A percentile compares a stretch with the other conserved stretches of the same genome.
phyloP scores from a whole-genome alignment of 2,797 vertebrate species.

The Hyperoplus lanceolatus region DNA sequence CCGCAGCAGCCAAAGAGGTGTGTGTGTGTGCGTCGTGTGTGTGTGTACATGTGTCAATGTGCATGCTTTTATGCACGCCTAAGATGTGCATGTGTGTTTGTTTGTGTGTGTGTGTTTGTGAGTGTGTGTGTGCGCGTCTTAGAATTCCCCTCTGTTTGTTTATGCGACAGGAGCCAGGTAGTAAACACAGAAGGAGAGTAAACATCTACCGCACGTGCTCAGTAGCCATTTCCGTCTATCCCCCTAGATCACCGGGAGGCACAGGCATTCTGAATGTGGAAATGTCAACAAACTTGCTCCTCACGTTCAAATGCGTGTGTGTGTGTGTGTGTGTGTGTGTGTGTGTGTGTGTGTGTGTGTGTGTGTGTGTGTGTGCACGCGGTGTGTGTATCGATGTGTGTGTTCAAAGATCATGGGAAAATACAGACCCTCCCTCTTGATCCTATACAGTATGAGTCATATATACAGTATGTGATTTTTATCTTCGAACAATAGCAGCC shows the following conservation, averaged over 20 bases:
- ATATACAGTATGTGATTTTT: slow-evolving; percentile 8
- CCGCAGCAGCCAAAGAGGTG: neutral
- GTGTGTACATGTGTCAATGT: slow-evolving; percentile 2
- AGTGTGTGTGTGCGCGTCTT: neutral
- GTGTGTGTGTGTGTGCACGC: neutral
- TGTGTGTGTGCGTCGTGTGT: too few relatives aligned
- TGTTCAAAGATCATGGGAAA: slow-evolving; percentile 47
- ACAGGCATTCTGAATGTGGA: slow-evolving; percentile 56
- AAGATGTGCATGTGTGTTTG: slow-evolving; percentile 15
- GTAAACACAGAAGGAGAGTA: slow-evolving; percentile 51
- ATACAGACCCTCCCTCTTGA: slow-evolving; percentile 27
- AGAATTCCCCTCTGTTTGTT: slow-evolving; percentile 32
- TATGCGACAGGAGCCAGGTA: slow-evolving; percentile 31
- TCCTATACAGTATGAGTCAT: slow-evolving; percentile 31
- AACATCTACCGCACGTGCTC: slow-evolving; percentile 47
- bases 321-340: neutral
- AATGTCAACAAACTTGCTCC: slow-evolving; percentile 59
- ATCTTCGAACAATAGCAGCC: slow-evolving; percentile 12
- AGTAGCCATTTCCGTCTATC: slow-evolving; percentile 33
- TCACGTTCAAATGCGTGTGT: slow-evolving; percentile 42
- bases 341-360: slow-evolving; percentile 6
- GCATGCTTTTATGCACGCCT: slow-evolving; percentile 28
- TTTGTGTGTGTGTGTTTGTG: slow-evolving; percentile 1
- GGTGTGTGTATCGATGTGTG: neutral
- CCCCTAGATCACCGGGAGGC: slow-evolving; percentile 22